Percentiles rank a stretch among this genome's conserved stretches.
Conservation (phyloP, 2,888 invertebrate species). For the Rotaria sp. region DNA sequence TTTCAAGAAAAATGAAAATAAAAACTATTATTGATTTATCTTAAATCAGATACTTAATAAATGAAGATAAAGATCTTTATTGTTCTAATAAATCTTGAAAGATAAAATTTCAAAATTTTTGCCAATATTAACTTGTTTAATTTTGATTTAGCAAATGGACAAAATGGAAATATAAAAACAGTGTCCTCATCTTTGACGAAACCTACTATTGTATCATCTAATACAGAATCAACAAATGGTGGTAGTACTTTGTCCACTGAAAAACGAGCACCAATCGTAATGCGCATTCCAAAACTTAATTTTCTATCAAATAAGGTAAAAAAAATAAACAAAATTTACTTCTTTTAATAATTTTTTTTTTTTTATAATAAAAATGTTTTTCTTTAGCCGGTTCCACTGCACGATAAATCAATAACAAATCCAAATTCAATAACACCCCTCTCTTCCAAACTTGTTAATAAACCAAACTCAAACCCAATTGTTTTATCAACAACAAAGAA, state of each 20-base stretch:
- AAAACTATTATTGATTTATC: no score
- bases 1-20: no score
- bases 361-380: not conserved
- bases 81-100: no score
- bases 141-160: not conserved
- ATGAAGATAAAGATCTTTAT: no score
- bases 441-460: conserved; percentile 19
- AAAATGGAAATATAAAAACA: not conserved
- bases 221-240: not conserved
- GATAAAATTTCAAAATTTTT: no score
- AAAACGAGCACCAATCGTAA: conserved; percentile 14
- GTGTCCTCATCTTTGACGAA: not conserved
- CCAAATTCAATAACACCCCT: not conserved
- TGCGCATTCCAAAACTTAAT: not conserved
- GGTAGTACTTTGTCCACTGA: not conserved
- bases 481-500: conserved; percentile 11
- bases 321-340: no score
- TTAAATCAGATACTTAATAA: no score
- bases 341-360: not conserved
- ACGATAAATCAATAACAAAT: not conserved
- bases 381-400: not conserved
- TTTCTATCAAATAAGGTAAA: not conserved
- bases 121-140: no score
- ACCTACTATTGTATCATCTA: not conserved
- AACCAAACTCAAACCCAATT: not conserved